Conservation (phyloP, 2,888 invertebrate genomes). For the Lamellibrachia satsuma region DNA sequence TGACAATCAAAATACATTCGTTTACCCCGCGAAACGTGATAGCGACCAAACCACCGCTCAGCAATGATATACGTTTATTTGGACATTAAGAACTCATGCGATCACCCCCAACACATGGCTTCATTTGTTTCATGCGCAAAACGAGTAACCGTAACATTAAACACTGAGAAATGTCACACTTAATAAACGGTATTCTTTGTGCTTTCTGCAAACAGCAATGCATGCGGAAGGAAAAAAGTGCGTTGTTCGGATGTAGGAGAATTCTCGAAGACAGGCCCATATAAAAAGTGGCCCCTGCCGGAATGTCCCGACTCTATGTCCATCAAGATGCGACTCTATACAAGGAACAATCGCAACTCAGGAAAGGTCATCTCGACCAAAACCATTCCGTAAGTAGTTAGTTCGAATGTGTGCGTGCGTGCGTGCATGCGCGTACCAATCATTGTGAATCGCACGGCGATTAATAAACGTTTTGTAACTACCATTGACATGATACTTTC, state of each 20-base stretch:
- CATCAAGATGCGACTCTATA: constrained; percentile 18
- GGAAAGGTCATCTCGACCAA: neutral
- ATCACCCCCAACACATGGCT: too few species aligned
- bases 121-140: too few species aligned
- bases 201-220: neutral
- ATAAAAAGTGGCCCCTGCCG: neutral
- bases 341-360: neutral
- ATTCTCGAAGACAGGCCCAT: constrained; percentile 8
- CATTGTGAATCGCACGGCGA: too few species aligned
- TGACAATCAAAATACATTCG: too few species aligned
- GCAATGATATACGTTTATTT: too few species aligned
- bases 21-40: too few species aligned
- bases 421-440: too few species aligned
- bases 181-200: neutral
- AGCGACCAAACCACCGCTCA: too few species aligned
- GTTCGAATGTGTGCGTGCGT: neutral
- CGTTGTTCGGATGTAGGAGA: neutral
- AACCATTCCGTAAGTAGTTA: constrained; percentile 8
- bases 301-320: neutral
- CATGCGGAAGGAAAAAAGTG: neutral
- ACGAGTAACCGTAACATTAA: too few species aligned
- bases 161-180: neutral
- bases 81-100: too few species aligned
- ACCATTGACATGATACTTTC: too few species aligned
- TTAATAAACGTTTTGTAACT: too few species aligned